Evolutionary conservation across 2,797 vertebrate genomes (phyloP).

Genomic region (Clarias pachynema): DNA sequence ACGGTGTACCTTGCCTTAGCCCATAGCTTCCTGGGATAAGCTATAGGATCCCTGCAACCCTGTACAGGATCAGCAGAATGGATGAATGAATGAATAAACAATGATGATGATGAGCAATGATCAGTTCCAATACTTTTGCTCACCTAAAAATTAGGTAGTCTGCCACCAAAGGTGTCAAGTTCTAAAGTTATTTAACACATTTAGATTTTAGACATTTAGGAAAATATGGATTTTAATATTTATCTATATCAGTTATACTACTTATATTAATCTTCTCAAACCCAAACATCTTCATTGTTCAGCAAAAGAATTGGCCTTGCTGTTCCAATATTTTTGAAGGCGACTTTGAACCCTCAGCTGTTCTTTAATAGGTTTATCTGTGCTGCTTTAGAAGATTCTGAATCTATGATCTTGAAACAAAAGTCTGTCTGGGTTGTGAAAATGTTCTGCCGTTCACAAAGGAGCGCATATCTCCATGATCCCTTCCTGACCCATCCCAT

Average conservation of each 20-base stretch:
- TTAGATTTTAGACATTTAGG: neutral
- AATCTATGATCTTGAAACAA: neutral
- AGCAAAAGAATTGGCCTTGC: neutral
- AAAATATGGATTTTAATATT: too few relatives aligned
- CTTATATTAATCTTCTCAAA: neutral
- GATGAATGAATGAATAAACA: too few relatives aligned
- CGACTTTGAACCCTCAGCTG: neutral
- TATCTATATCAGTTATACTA: too few relatives aligned
- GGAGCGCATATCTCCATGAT: constrained; percentile 21
- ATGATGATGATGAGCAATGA: too few relatives aligned
- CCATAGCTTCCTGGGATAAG: too few relatives aligned
- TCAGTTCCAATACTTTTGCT: too few relatives aligned
- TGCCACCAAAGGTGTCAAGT: too few relatives aligned
- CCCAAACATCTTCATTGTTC: neutral
- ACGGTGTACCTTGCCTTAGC: too few relatives aligned
- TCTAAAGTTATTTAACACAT: neutral
- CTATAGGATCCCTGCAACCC: too few relatives aligned
- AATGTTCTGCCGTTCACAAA: constrained; percentile 18
- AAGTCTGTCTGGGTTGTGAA: neutral
- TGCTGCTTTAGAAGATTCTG: neutral
- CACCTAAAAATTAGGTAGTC: too few relatives aligned
- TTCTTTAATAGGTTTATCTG: neutral
- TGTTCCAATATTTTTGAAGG: neutral
- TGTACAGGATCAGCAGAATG: too few relatives aligned
- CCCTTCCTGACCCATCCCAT: constrained; percentile 73